Conservation (phyloP, 2,888 invertebrate genomes). For the Agonum fuliginosum region DNA sequence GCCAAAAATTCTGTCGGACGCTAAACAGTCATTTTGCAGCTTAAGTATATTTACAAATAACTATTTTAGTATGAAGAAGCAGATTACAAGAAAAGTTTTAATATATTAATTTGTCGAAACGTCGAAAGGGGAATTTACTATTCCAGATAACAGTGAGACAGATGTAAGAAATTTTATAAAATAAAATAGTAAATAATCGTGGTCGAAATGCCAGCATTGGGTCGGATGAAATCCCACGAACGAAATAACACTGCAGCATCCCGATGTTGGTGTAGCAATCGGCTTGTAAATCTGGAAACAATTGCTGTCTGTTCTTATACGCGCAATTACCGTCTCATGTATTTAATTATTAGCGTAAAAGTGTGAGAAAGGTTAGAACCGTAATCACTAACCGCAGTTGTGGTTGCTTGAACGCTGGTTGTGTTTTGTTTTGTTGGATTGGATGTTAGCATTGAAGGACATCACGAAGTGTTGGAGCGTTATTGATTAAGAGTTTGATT, state of each 20-base stretch:
- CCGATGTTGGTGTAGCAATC: constrained; percentile 4
- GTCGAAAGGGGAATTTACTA: too few species aligned
- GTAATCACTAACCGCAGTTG: constrained; percentile 26
- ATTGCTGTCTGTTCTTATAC: neutral
- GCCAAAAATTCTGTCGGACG: too few species aligned
- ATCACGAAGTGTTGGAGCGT: constrained; percentile 11
- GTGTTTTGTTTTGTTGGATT: constrained; percentile 4
- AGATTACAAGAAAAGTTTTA: too few species aligned
- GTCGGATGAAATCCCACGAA: too few species aligned
- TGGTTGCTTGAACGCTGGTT: constrained; percentile 7
- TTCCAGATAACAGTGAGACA: too few species aligned
- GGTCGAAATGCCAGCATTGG: too few species aligned
- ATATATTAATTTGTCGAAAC: too few species aligned
- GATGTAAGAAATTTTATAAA: too few species aligned
- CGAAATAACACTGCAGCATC: neutral
- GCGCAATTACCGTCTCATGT: constrained; percentile 18
- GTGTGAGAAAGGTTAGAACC: constrained; percentile 37
- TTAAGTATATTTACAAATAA: too few species aligned
- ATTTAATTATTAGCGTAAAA: constrained; percentile 39
- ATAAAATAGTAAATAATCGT: too few species aligned
- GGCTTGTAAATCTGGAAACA: constrained; percentile 33
- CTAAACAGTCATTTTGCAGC: too few species aligned
- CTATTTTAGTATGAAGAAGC: too few species aligned
- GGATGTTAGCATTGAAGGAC: constrained; percentile 26
- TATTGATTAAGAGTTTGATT: constrained; percentile 41